Evolutionary conservation across 1,140 invertebrate genomes (phyloP).

Genomic region (Lepidurus apus): DNA sequence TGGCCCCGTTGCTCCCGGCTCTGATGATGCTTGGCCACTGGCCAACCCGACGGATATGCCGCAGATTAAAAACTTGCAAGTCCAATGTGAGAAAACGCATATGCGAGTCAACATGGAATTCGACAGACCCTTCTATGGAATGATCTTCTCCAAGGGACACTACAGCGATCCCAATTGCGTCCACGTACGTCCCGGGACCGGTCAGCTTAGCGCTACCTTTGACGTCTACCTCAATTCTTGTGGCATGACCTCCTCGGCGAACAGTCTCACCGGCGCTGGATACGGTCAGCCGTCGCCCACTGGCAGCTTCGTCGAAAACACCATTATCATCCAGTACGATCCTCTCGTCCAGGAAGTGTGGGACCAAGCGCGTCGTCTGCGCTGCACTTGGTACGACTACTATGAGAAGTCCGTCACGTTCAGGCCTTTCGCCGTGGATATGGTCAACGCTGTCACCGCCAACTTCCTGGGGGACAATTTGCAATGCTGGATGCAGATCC

Average conservation of each 20-base stretch:
- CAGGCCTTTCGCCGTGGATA: slow-evolving; percentile 87
- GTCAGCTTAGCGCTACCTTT: slow-evolving; percentile 81
- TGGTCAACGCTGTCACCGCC: slow-evolving; percentile 85
- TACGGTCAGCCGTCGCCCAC: slow-evolving; percentile 73
- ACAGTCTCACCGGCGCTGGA: slow-evolving; percentile 43
- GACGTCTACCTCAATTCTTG: slow-evolving; percentile 87
- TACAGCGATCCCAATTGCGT: slow-evolving; percentile 87
- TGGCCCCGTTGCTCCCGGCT: slow-evolving; percentile 35
- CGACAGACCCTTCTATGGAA: slow-evolving; percentile 88
- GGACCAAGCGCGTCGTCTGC: slow-evolving; percentile 68
- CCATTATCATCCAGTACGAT: slow-evolving; percentile 91
- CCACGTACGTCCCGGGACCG: slow-evolving; percentile 80
- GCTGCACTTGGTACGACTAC: slow-evolving; percentile 92
- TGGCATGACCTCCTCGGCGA: slow-evolving; percentile 81
- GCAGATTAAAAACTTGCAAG: slow-evolving; percentile 84
- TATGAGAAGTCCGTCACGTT: slow-evolving; percentile 92
- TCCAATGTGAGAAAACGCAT: slow-evolving; percentile 91
- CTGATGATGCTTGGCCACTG: slow-evolving; percentile 74
- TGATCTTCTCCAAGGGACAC: slow-evolving; percentile 81
- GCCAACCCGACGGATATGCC: slow-evolving; percentile 72
- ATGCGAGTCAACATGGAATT: slow-evolving; percentile 93
- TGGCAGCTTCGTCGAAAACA: slow-evolving; percentile 89
- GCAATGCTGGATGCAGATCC: slow-evolving; percentile 95
- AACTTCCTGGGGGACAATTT: slow-evolving; percentile 92
- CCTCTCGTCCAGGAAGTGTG: slow-evolving; percentile 88